Evolutionary conservation across 2,888 invertebrate species (phyloP), one percentile per base, ranked within the genome.

Genomic region (Mesorhabditis belari): DNA sequence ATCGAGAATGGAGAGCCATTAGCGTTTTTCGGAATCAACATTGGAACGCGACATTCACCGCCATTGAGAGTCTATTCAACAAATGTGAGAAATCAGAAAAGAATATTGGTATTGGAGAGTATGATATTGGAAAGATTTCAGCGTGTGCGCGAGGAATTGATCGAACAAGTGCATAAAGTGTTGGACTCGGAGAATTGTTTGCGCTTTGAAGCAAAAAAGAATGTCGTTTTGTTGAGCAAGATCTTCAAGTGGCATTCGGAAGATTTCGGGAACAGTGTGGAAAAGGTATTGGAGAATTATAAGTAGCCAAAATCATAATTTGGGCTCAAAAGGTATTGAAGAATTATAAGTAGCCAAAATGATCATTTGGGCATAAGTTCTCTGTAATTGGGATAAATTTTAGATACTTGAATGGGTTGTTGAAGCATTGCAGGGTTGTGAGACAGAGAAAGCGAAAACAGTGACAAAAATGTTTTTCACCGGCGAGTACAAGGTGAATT

Each of bases 191-290:
- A 83, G 54, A 82, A 83, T 65, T 82, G 80, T 17, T 70, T 82
- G 21, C 66, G 73, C 50, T 63, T 85, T 4, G 81, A 82, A 52
- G 67, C 73, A 58, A 77, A 71, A 12, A 81, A 80, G 61, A 74
- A 76, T 44, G 70, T 75, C 4, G 73, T 85, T 4, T 70, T 75
- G 49, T 72, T 85, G 17, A 81, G 83, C 17, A 79, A 80, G 66
- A 82, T 84, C 9, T 81, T 85, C 73, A 83, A 82, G 62, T 84
- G 84, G 84, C 85, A 84, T 73, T 74, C 77, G 23, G 80, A 77
- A 24, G 85, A 85, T 73, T 85, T 85, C 76, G 84, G 81, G 21
- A 69, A 66, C 5, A 68, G 66, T 1, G 58, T 63, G 5, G 74
- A 74, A 44, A 70, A 77, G 57, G 77, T 78, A 51, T 23, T n/a